These are phyloP conservation scores for Amblyopsis hoosieri DNA, from an alignment of 2,797 vertebrate genomes.

Conservation along the genomic window DNA sequence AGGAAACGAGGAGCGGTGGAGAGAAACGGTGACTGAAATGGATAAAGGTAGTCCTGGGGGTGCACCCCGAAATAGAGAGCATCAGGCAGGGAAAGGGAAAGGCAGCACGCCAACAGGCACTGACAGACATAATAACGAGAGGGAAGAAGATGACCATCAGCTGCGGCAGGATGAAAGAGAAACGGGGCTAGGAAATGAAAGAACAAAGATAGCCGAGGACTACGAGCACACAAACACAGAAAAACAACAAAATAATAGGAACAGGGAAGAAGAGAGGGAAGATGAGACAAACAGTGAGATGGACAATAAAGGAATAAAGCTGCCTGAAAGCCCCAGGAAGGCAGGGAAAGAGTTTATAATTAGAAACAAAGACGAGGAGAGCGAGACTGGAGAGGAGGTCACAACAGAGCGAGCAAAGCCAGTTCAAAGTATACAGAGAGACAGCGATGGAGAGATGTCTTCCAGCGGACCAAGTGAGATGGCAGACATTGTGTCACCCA, in stretches of 20 bases:
- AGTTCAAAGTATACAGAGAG: slow-evolving; percentile 50
- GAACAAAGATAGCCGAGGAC: slow-evolving; percentile 50
- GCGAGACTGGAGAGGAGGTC: slow-evolving; percentile 32
- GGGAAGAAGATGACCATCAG: slow-evolving; percentile 25
- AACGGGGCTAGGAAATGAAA: slow-evolving; percentile 43
- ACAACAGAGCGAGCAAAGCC: slow-evolving; percentile 46
- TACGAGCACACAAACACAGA: slow-evolving; percentile 49
- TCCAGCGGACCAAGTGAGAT: slow-evolving; percentile 42
- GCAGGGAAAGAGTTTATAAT: slow-evolving; percentile 40
- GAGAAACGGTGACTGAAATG: slow-evolving; percentile 16
- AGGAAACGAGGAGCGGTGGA: slow-evolving; percentile 28
- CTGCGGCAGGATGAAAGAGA: slow-evolving; percentile 30
- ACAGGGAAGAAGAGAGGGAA: slow-evolving; percentile 52
- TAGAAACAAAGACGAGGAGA: slow-evolving; percentile 35
- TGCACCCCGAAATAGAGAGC: slow-evolving; percentile 20
- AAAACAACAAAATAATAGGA: slow-evolving; percentile 24
- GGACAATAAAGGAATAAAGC: slow-evolving; percentile 59
- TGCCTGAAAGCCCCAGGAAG: slow-evolving; percentile 36
- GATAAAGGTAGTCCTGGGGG: slow-evolving; percentile 8
- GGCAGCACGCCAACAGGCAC: slow-evolving; percentile 18
- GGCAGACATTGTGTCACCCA: slow-evolving; percentile 55
- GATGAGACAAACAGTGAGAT: slow-evolving; percentile 42
- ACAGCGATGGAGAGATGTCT: slow-evolving; percentile 46
- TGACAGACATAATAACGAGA: slow-evolving; percentile 33
- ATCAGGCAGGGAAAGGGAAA: slow-evolving; percentile 27